Percentiles rank a stretch among this genome's conserved stretches.
Evolutionary conservation across 2,113 vertebrate genomes (phyloP).

Genomic region (Emydocephalus ijimae): DNA sequence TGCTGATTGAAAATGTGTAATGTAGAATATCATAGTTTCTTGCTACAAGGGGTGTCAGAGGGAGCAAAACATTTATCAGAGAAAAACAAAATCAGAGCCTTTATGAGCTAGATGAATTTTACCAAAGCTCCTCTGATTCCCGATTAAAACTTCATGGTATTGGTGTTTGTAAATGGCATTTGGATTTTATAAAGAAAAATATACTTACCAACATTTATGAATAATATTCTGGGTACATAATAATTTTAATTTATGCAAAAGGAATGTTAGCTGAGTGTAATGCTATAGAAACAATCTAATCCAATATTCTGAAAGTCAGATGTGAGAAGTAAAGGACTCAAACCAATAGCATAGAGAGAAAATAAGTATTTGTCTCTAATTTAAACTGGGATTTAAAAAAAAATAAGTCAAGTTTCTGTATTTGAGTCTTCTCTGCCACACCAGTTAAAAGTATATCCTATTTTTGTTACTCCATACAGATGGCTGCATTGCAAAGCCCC

Average conservation of each 20-base stretch:
- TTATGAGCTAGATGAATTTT: background rate
- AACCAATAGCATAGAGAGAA: conserved; percentile 8
- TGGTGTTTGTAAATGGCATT: background rate
- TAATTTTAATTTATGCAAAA: background rate
- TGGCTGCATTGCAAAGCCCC: conserved; percentile 97
- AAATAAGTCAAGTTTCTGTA: background rate
- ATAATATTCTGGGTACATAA: background rate
- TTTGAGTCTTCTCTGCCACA: background rate
- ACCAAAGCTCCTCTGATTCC: background rate
- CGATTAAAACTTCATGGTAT: background rate
- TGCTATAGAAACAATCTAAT: background rate
- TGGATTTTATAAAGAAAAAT: background rate
- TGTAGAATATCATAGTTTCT: background rate
- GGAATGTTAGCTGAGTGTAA: background rate
- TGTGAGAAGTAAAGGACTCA: background rate
- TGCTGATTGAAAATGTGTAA: background rate
- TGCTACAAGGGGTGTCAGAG: background rate
- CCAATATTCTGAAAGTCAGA: accelerated
- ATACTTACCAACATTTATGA: background rate
- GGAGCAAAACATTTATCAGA: background rate
- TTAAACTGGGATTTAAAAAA: background rate
- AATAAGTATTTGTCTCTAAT: background rate
- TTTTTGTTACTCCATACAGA: conserved; percentile 69
- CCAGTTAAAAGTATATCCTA: background rate
- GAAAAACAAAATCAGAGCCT: background rate